Base-by-base conservation (phyloP, 2,888 invertebrate genomes). In the Synergus itoensis region DNA sequence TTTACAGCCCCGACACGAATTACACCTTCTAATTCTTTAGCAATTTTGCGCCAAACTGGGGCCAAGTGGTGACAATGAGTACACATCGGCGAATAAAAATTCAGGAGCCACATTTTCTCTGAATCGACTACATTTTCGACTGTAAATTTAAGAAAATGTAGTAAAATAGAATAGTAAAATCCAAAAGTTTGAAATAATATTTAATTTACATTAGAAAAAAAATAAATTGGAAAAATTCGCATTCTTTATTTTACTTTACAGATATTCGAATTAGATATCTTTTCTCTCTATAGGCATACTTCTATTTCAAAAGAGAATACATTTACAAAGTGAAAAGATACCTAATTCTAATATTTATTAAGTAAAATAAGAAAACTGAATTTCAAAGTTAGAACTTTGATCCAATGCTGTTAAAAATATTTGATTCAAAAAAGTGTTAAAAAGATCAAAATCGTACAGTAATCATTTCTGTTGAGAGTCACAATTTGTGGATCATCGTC, bases 71-170 rank as follows among this genome's bases (percentile, higher is more conserved):
- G 97, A 89, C 98, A 98, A 85, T 97, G 97, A 28, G 96, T 95
- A 89, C 98, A 98, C 89, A 95, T 95, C 2, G 97, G 96, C 0
- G 97, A 97, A 92, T 98, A 98, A 91, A 96, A 98, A 92, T 98
- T 98, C 80, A 98, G 94, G 90, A 98, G 97, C 96, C 97, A 96
- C 45, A 95, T 94, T 82, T 96, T 96, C 77, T 94, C 94, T 48
- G 94, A 94, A 81, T 93, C 92, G 79, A 92, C 81, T 60, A 93
- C 90, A 84, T 92, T 93, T 76, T 93, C 89, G 85, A 93, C 93
- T 93, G 83, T 53, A 89, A 89, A 62, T 62, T 18, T 62, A 62
- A 62, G 21, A 12, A 28, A 67, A 36, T 18, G 28, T 18, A 67
- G 2, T 18, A 80, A 65, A 62, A 80, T 80, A 79, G 64, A 73